Evolutionary conservation across 2,113 vertebrate species (phyloP).

Genomic region (Varanus komodoensis): DNA sequence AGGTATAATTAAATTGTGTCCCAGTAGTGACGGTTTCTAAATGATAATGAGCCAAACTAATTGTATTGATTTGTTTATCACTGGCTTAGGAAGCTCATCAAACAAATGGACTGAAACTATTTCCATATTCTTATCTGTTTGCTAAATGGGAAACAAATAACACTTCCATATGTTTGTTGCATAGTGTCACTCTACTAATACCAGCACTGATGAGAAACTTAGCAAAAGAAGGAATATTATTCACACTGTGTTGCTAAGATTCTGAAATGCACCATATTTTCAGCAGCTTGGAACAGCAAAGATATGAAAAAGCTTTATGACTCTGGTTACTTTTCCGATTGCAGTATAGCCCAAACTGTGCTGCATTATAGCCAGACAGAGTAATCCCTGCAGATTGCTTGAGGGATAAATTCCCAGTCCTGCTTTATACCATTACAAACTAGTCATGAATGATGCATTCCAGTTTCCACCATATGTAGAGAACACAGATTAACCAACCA

Average conservation of each 20-base stretch:
- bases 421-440: neutral
- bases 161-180: constrained; percentile 77
- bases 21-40: constrained; percentile 78
- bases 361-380: neutral
- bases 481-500: neutral
- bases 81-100: constrained; percentile 83
- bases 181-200: constrained; percentile 68
- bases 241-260: neutral
- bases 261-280: neutral
- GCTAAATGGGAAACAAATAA: constrained; percentile 82
- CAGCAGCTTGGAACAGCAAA: neutral
- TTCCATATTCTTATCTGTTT: constrained; percentile 85
- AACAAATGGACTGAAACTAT: constrained; percentile 85
- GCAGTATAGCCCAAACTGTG: neutral
- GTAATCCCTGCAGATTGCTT: neutral
- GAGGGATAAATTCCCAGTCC: neutral
- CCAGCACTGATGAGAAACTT: constrained; percentile 61
- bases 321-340: neutral
- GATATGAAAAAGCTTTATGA: neutral
- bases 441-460: neutral
- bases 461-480: neutral
- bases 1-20: constrained; percentile 80
- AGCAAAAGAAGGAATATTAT: constrained; percentile 38
- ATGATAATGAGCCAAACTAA: constrained; percentile 84
- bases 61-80: constrained; percentile 87